Evolutionary conservation across 2,797 vertebrate species (phyloP).

Genomic region (Otus scops): DNA sequence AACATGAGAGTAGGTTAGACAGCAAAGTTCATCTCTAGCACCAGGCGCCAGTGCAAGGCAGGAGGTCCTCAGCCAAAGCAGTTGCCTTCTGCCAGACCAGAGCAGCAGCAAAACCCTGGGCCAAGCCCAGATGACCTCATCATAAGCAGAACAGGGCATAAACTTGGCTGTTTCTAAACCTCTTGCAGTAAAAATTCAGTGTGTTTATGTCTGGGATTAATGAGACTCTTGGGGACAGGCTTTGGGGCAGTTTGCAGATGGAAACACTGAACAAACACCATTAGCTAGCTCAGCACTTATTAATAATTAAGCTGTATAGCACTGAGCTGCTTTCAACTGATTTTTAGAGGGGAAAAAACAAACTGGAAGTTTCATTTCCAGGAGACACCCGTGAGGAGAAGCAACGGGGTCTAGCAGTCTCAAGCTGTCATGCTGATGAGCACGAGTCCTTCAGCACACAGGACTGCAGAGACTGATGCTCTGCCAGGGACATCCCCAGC

Average conservation of each 20-base stretch:
- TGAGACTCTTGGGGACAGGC: background rate
- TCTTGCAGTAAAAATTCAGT: background rate
- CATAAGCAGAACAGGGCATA: background rate
- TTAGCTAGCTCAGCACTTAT: slow-evolving; percentile 30
- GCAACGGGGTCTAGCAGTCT: background rate
- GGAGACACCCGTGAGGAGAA: background rate
- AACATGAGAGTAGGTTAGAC: background rate
- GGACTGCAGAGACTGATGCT: background rate
- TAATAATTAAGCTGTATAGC: slow-evolving; percentile 63
- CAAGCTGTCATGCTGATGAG: rapidly evolving
- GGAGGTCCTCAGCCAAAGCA: background rate
- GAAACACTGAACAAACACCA: slow-evolving; percentile 54
- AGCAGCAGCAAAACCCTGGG: background rate
- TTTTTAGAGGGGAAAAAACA: slow-evolving; percentile 14
- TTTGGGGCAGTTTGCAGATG: background rate
- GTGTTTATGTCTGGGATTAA: background rate
- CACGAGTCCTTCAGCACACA: background rate
- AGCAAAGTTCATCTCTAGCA: background rate
- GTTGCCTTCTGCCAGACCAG: background rate
- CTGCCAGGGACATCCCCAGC: too few species aligned
- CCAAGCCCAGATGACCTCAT: background rate
- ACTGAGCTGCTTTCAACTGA: slow-evolving; percentile 26
- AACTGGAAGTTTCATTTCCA: background rate
- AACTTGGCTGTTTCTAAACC: background rate
- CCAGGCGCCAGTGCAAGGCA: rapidly evolving